phyloP scores from a whole-genome alignment of 2,888 invertebrate genomes.

The Melieria picta region DNA sequence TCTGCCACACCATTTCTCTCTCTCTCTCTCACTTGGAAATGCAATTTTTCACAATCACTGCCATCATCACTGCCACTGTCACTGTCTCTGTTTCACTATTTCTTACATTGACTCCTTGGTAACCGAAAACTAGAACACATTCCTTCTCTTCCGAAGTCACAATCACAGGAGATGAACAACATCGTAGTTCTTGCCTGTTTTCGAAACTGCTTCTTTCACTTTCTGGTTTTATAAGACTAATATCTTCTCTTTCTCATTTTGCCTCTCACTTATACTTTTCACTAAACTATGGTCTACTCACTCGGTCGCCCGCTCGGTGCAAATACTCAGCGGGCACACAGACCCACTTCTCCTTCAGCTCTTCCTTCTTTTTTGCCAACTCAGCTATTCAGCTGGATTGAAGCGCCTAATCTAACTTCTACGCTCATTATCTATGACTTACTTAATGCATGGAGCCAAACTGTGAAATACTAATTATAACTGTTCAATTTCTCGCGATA shows the following conservation, averaged over 20 bases:
- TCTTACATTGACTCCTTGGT: not conserved
- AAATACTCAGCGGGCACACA: not conserved
- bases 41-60: not conserved
- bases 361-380: not conserved
- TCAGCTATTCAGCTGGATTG: too few relatives aligned
- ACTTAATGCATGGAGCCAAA: too few relatives aligned
- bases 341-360: not conserved
- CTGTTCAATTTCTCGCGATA: slow-evolving; percentile 10
- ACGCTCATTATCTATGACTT: too few relatives aligned
- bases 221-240: not conserved
- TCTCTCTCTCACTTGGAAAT: slow-evolving; percentile 13
- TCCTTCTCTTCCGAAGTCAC: not conserved
- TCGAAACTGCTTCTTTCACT: slow-evolving; percentile 11
- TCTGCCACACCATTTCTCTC: slow-evolving; percentile 17
- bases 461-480: not conserved
- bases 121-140: slow-evolving; percentile 8
- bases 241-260: slow-evolving; percentile 23
- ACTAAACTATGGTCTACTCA: not conserved
- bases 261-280: not conserved
- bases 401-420: too few relatives aligned
- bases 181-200: slow-evolving; percentile 26
- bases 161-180: slow-evolving; percentile 36
- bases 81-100: slow-evolving; percentile 12
- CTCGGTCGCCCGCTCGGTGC: not conserved
- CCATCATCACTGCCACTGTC: slow-evolving; percentile 8